Evolutionary conservation across 2,888 invertebrate species (phyloP).

Genomic region (Orchesella flavescens): DNA sequence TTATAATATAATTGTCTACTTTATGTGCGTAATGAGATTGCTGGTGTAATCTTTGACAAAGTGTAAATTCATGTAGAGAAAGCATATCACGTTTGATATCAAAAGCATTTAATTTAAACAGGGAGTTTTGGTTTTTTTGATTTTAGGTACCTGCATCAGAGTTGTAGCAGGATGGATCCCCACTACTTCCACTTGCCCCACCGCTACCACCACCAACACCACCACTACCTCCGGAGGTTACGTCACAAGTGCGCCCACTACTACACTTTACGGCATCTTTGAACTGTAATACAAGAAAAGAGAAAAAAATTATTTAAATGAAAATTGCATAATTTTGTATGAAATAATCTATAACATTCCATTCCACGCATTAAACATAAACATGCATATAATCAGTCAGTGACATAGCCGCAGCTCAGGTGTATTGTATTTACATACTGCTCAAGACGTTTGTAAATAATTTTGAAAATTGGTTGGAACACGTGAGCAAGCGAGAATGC

Average conservation of each 20-base stretch:
- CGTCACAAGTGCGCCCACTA: conserved; percentile 51
- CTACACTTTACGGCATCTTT: conserved; percentile 33
- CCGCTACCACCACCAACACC: background rate
- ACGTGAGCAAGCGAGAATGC: background rate
- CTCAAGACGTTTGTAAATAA: background rate
- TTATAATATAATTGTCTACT: too few relatives aligned
- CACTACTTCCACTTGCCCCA: conserved; percentile 35
- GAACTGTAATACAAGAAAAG: conserved; percentile 13
- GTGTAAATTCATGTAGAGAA: conserved; percentile 19
- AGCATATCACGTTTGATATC: background rate
- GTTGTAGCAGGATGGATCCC: conserved; percentile 59
- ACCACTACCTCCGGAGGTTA: conserved; percentile 15
- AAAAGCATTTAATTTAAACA: background rate
- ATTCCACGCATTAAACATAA: too few relatives aligned
- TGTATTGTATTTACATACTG: background rate
- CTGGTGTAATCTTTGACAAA: background rate
- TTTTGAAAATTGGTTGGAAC: background rate
- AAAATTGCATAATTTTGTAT: background rate
- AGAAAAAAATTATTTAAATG: conserved; percentile 21
- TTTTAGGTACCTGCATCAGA: conserved; percentile 53
- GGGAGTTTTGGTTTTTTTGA: too few relatives aligned
- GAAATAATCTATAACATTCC: background rate
- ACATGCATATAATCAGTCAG: too few relatives aligned
- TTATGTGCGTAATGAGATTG: too few relatives aligned
- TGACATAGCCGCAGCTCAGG: too few relatives aligned